Conservation (phyloP, 2,888 invertebrate species). For the Trichogramma evanescens region DNA sequence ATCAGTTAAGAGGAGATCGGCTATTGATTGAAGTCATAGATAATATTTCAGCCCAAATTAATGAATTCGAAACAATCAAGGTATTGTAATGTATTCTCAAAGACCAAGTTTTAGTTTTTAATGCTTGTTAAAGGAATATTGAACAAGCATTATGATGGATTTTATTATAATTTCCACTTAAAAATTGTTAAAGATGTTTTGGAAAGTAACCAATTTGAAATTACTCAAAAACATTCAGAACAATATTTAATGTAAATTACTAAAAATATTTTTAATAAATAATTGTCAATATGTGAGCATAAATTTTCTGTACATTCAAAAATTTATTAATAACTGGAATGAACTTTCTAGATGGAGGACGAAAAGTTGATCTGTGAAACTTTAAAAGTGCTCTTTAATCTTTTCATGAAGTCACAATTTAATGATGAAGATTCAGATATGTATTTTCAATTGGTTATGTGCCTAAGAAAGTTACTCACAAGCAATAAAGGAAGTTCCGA, state of each 20-base stretch:
- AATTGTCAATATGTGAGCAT: no score
- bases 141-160: not conserved
- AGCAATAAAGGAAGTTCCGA: constrained; percentile 54
- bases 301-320: no score
- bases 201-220: not conserved
- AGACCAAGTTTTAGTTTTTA: no score
- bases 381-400: constrained; percentile 72
- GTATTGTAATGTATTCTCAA: not conserved
- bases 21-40: constrained; percentile 64
- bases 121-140: constrained; percentile 5
- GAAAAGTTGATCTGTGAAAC: constrained; percentile 65
- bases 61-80: constrained; percentile 6
- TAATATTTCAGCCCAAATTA: constrained; percentile 47
- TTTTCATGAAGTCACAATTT: constrained; percentile 55
- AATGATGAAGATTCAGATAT: constrained; percentile 63
- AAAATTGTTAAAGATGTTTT: not conserved
- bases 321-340: not conserved
- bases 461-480: constrained; percentile 64
- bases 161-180: not conserved
- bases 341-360: constrained; percentile 51
- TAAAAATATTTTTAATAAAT: not conserved
- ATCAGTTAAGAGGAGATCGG: constrained; percentile 63
- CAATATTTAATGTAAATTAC: not conserved
- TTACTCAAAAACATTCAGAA: not conserved
- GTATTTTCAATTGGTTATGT: constrained; percentile 64